Evolutionary conservation across 2,113 vertebrate genomes (phyloP), one percentile per base, ranked within the genome.

Genomic region (Tragelaphus buxtoni): DNA sequence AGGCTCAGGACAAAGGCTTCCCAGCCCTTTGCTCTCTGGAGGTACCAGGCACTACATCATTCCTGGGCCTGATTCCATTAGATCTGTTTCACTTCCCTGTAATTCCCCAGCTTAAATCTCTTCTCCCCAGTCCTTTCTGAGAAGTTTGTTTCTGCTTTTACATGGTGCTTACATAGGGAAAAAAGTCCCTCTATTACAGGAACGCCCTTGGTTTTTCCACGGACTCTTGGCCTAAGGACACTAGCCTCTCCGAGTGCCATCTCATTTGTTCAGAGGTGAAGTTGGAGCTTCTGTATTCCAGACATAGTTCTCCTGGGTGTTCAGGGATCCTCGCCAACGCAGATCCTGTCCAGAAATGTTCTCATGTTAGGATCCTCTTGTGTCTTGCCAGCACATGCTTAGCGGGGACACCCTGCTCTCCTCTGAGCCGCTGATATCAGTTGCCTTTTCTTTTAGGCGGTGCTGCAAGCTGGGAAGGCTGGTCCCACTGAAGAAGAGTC

Each of bases 71-170:
- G 11, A 49, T 9, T 88, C 83, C 32, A 16, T 95, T 92, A 9
- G 89, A 87, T 95, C 95, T 69, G 60, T 96, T 94, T 96, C 93
- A 96, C 86, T 89, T 98, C 92, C 96, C 79, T 91, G 82, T 92
- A 97, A 95, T 96, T 94, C 89, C 97, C 95, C 14, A 61, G 87
- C 90, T 97, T 96, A 35, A 94, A 58, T 95, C 96, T 98, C 94
- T 97, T 87, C 74, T 80, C 24, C 20, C 39, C 92, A 86, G 97
- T 97, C 86, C 3, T 22, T 96, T 96, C 96, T 9, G 24, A 97
- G 97, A 95, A 97, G 95, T 93, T 97, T 97, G 95, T 98, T 98
- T 98, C 91, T 95, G 88, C 47, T 91, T 92, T 63, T 53, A 69
- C 85, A 79, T 42, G 42, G 32, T 56, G 39, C 72, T 53, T 91